Conservation (phyloP, 2,797 vertebrate genomes). For the Sardinella longiceps region DNA sequence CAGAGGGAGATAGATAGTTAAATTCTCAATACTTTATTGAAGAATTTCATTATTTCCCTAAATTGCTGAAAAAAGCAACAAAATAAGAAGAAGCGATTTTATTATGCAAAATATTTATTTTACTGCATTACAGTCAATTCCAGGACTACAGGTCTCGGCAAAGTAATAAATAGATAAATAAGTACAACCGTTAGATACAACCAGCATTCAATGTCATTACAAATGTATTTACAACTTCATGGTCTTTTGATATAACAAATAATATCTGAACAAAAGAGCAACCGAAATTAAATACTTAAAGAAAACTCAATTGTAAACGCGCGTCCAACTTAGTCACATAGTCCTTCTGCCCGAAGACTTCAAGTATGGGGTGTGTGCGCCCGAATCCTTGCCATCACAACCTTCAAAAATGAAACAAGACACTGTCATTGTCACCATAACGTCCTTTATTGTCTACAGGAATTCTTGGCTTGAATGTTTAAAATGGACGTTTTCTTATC, state of each 20-base stretch:
- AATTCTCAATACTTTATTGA: no score
- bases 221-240: conserved; percentile 49
- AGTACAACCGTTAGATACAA: conserved; percentile 52
- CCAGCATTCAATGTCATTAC: conserved; percentile 44
- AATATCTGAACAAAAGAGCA: not conserved
- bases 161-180: conserved; percentile 66
- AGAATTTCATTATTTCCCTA: not conserved
- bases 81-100: not conserved
- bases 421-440: not conserved
- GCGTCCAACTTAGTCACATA: not conserved
- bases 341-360: conserved; percentile 41
- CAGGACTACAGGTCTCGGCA: conserved; percentile 54
- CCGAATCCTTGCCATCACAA: conserved; percentile 28
- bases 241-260: conserved; percentile 3
- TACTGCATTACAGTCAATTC: conserved; percentile 60
- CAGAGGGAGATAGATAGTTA: no score
- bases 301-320: conserved; percentile 51
- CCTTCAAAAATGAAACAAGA: conserved; percentile 38
- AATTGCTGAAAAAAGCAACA: not conserved
- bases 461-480: not conserved
- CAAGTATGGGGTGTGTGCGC: conserved; percentile 46
- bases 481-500: not conserved
- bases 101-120: conserved; percentile 75
- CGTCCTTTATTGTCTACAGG: conserved; percentile 7
- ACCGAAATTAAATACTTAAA: conserved; percentile 25